Conservation (phyloP, 2,888 invertebrate species). For the Tenthredo notha region DNA sequence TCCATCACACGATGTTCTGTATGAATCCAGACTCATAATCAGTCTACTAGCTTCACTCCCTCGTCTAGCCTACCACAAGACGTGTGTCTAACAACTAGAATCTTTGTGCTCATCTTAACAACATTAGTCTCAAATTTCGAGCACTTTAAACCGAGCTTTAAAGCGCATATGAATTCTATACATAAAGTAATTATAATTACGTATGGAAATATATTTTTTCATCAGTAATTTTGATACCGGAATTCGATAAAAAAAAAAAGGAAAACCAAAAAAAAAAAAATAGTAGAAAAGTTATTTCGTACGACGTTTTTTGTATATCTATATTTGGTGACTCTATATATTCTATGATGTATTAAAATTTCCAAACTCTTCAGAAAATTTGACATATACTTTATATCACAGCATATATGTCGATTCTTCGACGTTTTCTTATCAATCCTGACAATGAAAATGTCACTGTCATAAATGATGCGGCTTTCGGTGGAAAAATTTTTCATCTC, state of each 20-base stretch:
- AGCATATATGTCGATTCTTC: background rate
- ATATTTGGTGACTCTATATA: too few relatives aligned
- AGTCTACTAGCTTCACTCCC: background rate
- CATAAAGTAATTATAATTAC: too few relatives aligned
- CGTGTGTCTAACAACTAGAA: conserved; percentile 23
- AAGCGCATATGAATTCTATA: too few relatives aligned
- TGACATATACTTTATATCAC: background rate
- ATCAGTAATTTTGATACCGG: too few relatives aligned
- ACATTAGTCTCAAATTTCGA: conserved; percentile 13
- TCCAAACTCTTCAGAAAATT: background rate
- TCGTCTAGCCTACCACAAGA: conserved; percentile 5
- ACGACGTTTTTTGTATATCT: too few relatives aligned
- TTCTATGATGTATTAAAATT: background rate
- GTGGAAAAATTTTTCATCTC: background rate
- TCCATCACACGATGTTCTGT: background rate
- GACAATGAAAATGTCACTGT: background rate
- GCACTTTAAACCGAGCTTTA: background rate
- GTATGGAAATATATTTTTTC: too few relatives aligned
- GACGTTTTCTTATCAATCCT: background rate
- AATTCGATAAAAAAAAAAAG: too few relatives aligned
- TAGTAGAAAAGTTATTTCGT: too few relatives aligned
- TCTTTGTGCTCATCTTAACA: conserved; percentile 15
- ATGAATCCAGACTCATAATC: conserved; percentile 3
- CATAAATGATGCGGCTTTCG: background rate
- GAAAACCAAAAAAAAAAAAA: too few relatives aligned